These are phyloP conservation scores for Chrysolina americana DNA, from an alignment of 2,888 invertebrate genomes.

Conservation along the genomic window DNA sequence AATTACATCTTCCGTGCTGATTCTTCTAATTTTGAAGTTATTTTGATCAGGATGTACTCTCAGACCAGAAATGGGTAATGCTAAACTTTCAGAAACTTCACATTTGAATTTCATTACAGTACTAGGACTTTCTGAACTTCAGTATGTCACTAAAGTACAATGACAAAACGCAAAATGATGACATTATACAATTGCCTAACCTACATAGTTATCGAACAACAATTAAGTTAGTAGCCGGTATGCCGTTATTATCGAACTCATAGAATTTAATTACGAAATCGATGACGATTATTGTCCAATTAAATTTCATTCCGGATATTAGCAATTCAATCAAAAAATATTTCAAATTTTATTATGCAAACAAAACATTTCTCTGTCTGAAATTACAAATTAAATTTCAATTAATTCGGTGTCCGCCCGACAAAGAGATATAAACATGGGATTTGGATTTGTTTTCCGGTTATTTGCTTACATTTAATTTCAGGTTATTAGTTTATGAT, in stretches of 20 bases:
- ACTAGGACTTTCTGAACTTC: too few relatives aligned
- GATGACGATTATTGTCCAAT: constrained; percentile 56
- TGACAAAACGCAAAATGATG: too few relatives aligned
- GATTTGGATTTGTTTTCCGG: neutral
- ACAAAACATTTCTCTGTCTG: constrained; percentile 30
- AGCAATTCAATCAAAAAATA: constrained; percentile 57
- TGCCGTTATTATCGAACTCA: constrained; percentile 36
- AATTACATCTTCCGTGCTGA: too few relatives aligned
- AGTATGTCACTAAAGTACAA: too few relatives aligned
- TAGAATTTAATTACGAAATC: constrained; percentile 53
- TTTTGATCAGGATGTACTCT: too few relatives aligned
- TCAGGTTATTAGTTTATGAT: constrained; percentile 3
- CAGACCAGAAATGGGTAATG: too few relatives aligned
- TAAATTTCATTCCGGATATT: constrained; percentile 55
- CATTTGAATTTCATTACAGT: too few relatives aligned
- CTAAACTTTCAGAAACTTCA: too few relatives aligned
- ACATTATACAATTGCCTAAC: too few relatives aligned
- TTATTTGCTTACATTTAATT: constrained; percentile 6
- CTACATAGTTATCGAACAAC: neutral
- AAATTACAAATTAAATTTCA: constrained; percentile 14
- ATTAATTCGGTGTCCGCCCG: constrained; percentile 3
- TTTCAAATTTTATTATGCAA: constrained; percentile 54
- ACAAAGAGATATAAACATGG: constrained; percentile 10
- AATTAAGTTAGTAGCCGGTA: neutral
- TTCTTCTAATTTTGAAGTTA: too few relatives aligned